Evolutionary conservation across 2,797 vertebrate species (phyloP), one percentile per base, ranked within the genome.

Genomic region (Cichlasoma orientale): DNA sequence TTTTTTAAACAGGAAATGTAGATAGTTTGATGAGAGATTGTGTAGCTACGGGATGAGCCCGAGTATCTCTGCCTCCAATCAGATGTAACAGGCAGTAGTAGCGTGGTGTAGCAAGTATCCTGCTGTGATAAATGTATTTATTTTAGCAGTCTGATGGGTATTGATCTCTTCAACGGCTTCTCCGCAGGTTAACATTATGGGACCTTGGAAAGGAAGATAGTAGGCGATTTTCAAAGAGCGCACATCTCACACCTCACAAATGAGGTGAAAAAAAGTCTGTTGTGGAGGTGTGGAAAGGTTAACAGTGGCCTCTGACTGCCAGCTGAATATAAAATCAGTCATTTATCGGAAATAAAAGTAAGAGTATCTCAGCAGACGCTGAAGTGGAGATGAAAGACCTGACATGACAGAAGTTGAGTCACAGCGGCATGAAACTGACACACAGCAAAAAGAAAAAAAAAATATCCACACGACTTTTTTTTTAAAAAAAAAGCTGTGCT

Each of bases 121-220:
- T 41, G 55, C 72, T 75, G 84, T 93, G 93, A 93, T 92, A 84
- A 90, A 93, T 93, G 88, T 87, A 92, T 91, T 92, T 93, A 91
- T 92, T 92, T 91, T 82, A 89, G 77, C 58, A 57, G 84, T 86
- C 77, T 90, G 91, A 93, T 92, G 76, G 86, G 69, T 92, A 92
- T 91, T 88, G 91, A 93, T 92, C 88, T 79, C 70, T 79, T 72
- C 59, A 56, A 78, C 21, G 18, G 71, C 75, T 85, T 79, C 82
- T 84, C 80, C 77, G 78, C 77, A 77, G 83, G 77, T 79, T 74
- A 79, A 78, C 82, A 83, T 83, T 84, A 87, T 47, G 55, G 75
- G 81, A 83, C 75, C 81, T 75, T 74, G 79, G 61, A 75, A 71
- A 72, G 83, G 78, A 77, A 80, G 77, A 74, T 77, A 81, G 85